Evolutionary conservation across 2,113 vertebrate genomes (phyloP).

Genomic region (Gnathonemus echidnorhynchus): DNA sequence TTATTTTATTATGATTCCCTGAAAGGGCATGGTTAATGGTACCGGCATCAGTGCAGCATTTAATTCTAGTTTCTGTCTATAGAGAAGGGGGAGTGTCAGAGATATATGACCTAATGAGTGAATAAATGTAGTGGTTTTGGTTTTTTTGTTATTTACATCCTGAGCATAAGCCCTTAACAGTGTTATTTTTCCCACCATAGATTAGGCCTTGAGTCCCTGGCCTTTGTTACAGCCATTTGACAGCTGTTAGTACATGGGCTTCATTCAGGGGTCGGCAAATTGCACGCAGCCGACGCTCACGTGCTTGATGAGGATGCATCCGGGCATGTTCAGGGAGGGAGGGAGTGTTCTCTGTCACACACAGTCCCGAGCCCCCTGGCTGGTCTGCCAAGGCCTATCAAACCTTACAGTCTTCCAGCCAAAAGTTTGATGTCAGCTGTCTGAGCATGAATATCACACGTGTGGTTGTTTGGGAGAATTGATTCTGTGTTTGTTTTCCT

Average conservation of each 20-base stretch:
- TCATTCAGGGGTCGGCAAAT: not conserved
- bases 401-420: slow-evolving; percentile 25
- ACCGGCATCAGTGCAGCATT: not conserved
- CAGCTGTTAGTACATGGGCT: slow-evolving; percentile 23
- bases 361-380: slow-evolving; percentile 18
- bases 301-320: slow-evolving; percentile 3
- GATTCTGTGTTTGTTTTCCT: slow-evolving; percentile 46
- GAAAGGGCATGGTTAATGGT: not conserved
- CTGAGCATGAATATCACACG: slow-evolving; percentile 33
- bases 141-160: not conserved
- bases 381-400: slow-evolving; percentile 36
- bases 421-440: slow-evolving; percentile 43
- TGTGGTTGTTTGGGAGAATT: slow-evolving; percentile 35
- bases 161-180: not conserved
- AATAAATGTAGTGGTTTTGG: not conserved
- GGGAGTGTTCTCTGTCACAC: slow-evolving; percentile 17
- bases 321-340: slow-evolving; percentile 2
- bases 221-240: slow-evolving; percentile 14
- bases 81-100: not conserved
- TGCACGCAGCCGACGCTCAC: not conserved
- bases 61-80: not conserved
- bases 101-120: not conserved
- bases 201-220: not conserved
- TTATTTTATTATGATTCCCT: not conserved
- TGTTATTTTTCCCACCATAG: not conserved